Evolutionary conservation across 1,140 invertebrate genomes (phyloP), one percentile per base, ranked within the genome.

Genomic region (Drosophila bifasciata): DNA sequence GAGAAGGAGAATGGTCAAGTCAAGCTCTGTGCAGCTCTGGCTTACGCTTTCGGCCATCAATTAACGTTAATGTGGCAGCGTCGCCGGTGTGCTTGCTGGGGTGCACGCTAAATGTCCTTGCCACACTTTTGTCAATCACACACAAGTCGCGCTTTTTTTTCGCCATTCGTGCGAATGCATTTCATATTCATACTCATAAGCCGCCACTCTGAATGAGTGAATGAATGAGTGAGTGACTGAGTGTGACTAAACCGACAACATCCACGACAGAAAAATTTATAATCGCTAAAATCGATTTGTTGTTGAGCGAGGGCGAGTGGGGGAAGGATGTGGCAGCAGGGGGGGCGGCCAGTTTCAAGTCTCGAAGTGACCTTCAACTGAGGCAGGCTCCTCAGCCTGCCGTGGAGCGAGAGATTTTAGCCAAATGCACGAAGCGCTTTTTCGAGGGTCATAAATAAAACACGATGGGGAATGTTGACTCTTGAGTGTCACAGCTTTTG

Each of bases 51-150:
- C 48, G 77, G 77, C 77, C 81, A 86, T 86, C 81, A 86, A 86
- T 88, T 88, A 86, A 62, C 71, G 62, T 74, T 67, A 76, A 75
- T 67, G 61, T 53, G 48, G 50, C 71, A 56, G 39, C 55, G 79
- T 73, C 80, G 63, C 60, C 46, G 46, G 48, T 40, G 62, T 32
- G 50, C 43, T 3, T 28, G 55, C 51, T 68, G 49, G 50, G 11
- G 39, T 44, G 40, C 62, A 68, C 28, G 66, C 52, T 45, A 50
- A 40, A 25, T 74, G 81, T 86, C 81, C 81, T 88, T 86, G 81
- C 83, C 81, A 81, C 78, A 86, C 60, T 86, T 86, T 86, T 88
- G 81, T 86, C 81, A 86, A 86, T 86, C 77, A 86, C 68, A 70
- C 77, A 86, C 68, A 70, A 70, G 60, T 46, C 68, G 55, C 56